Percentiles rank a stretch among this genome's conserved stretches.
Conservation (phyloP, 2,797 vertebrate species). For the Antrozous pallidus region DNA sequence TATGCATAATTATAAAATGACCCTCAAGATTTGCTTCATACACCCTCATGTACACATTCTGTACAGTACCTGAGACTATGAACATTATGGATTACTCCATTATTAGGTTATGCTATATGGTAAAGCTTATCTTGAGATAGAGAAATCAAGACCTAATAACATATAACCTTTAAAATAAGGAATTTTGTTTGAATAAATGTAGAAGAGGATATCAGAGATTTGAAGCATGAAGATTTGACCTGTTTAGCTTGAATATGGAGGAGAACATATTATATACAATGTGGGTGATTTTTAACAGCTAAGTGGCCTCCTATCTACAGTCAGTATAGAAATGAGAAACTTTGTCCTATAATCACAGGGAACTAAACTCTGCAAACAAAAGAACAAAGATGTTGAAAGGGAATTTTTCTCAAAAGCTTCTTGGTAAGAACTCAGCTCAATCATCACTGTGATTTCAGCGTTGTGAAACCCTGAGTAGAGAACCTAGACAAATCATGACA, state of each 20-base stretch:
- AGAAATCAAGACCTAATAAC: background rate
- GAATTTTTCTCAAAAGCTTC: background rate
- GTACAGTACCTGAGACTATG: background rate
- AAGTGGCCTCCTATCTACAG: background rate
- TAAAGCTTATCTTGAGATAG: background rate
- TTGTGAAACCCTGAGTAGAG: background rate
- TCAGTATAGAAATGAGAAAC: background rate
- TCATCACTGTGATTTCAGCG: background rate
- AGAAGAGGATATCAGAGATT: background rate
- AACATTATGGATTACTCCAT: background rate
- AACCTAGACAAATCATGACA: background rate
- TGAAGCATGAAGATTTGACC: background rate
- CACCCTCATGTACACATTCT: background rate
- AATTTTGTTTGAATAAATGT: background rate
- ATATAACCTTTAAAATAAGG: background rate
- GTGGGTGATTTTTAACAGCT: background rate
- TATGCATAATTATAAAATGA: background rate
- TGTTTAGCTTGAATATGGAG: background rate
- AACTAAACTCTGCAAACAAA: background rate
- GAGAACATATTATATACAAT: background rate
- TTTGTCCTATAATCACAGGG: background rate
- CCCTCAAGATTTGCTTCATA: background rate
- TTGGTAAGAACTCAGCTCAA: background rate
- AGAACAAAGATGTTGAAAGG: background rate
- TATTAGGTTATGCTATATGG: background rate